A percentile compares a stretch with the other conserved stretches of the same genome.
Conservation (phyloP, 2,113 vertebrate species). For the Bambusicola thoracicus region DNA sequence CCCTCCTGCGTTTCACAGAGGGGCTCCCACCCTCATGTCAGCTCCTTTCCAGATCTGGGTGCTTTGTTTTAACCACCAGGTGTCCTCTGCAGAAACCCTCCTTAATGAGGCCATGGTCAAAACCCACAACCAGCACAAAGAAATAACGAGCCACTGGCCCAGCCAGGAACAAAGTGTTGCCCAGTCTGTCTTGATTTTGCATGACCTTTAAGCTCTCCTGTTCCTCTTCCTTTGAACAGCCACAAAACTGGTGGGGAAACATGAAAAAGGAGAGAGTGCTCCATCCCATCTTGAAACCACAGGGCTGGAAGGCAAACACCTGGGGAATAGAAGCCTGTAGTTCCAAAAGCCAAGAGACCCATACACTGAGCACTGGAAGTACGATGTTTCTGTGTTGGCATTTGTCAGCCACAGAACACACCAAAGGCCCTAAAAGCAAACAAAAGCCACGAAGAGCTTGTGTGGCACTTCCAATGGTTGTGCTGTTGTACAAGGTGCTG, state of each 20-base stretch:
- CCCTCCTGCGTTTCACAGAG: fast-evolving
- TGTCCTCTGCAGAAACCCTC: background rate
- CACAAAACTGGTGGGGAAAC: background rate
- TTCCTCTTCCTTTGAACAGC: background rate
- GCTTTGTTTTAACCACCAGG: background rate
- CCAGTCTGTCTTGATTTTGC: background rate
- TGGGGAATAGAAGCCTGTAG: background rate
- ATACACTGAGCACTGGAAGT: background rate
- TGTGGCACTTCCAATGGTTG: background rate
- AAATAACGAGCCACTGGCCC: background rate
- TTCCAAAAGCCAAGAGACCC: background rate
- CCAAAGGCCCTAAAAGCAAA: constrained; percentile 18
- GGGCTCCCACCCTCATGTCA: background rate
- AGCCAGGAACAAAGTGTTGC: background rate
- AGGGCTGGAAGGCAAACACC: background rate
- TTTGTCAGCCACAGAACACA: background rate
- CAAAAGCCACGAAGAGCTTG: background rate
- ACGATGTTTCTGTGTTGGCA: background rate
- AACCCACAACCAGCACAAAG: background rate
- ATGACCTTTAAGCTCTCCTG: background rate
- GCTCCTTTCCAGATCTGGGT: background rate
- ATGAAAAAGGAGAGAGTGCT: background rate
- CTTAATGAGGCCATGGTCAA: background rate
- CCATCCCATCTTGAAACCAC: background rate
- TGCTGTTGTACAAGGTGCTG: background rate